A percentile compares a stretch with the other conserved stretches of the same genome.
Conservation (phyloP, 1,140 invertebrate species). For the Piezodorus guildinii region DNA sequence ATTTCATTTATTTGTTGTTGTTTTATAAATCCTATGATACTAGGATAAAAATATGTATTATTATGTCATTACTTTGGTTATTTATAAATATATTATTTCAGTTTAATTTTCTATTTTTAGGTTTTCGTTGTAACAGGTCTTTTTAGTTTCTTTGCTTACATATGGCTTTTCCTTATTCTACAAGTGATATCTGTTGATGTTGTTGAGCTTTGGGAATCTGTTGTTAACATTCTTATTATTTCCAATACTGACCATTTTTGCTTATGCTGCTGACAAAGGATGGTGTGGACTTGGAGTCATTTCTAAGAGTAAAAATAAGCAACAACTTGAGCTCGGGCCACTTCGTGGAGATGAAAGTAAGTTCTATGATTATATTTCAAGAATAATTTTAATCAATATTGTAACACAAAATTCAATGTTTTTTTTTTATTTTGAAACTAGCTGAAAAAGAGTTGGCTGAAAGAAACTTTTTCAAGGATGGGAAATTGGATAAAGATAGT, state of each 20-base stretch:
- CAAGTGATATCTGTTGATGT: conserved; percentile 36
- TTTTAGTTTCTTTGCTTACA: conserved; percentile 49
- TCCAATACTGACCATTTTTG: conserved; percentile 41
- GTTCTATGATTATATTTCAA: not conserved
- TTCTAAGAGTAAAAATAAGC: conserved; percentile 30
- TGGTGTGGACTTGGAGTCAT: conserved; percentile 31
- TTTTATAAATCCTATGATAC: too few relatives aligned
- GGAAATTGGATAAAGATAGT: conserved; percentile 38
- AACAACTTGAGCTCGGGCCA: conserved; percentile 38
- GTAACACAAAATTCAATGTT: not conserved
- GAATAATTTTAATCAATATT: not conserved
- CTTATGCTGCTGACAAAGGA: conserved; percentile 41
- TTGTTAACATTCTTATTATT: conserved; percentile 49
- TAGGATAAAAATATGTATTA: too few relatives aligned
- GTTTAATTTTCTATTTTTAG: conserved; percentile 28
- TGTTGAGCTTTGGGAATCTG: conserved; percentile 51
- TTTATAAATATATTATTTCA: too few relatives aligned
- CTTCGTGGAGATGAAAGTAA: conserved; percentile 29
- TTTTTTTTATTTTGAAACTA: conserved; percentile 24
- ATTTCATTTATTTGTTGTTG: too few relatives aligned
- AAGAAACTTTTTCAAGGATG: conserved; percentile 36
- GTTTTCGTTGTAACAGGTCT: conserved; percentile 46
- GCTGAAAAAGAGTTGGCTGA: conserved; percentile 35
- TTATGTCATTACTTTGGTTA: too few relatives aligned
- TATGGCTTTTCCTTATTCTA: conserved; percentile 51